Conservation (phyloP, 2,113 vertebrate species). For the Turdus rufiventris region DNA sequence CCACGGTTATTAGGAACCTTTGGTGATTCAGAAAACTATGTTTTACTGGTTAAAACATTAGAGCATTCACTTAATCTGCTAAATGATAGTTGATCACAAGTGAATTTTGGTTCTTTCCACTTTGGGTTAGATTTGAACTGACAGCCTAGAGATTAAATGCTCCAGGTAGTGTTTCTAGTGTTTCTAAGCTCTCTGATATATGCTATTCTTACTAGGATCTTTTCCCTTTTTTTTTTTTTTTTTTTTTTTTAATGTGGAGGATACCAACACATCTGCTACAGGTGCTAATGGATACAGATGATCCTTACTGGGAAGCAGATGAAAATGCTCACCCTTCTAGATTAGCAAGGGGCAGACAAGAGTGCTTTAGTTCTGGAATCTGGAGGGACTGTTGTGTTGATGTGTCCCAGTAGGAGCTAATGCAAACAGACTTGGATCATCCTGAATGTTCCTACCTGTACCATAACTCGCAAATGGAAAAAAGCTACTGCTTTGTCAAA, state of each 20-base stretch:
- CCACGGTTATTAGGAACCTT: not conserved
- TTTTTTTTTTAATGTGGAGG: not conserved
- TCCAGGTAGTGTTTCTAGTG: not conserved
- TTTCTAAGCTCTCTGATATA: not conserved
- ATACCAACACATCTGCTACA: not conserved
- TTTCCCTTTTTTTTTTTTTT: not conserved
- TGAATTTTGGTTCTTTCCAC: not conserved
- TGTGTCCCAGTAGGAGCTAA: not conserved
- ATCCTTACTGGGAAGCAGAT: not conserved
- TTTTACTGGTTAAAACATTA: not conserved
- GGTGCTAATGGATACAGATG: not conserved
- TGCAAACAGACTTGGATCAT: not conserved
- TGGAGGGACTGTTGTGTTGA: not conserved
- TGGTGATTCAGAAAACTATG: not conserved
- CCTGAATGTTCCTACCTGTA: not conserved
- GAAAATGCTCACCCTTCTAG: not conserved
- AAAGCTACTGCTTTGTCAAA: not conserved
- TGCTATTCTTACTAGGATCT: not conserved
- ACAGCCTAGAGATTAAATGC: not conserved
- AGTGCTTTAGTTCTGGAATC: not conserved
- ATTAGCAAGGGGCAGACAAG: not conserved
- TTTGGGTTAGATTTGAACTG: not conserved
- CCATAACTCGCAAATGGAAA: not conserved
- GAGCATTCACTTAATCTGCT: not conserved
- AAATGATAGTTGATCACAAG: not conserved